Percentiles rank a stretch among this genome's conserved stretches.
Conservation (phyloP, 92 coral and sea anemone species). For the Siderastrea radians region DNA sequence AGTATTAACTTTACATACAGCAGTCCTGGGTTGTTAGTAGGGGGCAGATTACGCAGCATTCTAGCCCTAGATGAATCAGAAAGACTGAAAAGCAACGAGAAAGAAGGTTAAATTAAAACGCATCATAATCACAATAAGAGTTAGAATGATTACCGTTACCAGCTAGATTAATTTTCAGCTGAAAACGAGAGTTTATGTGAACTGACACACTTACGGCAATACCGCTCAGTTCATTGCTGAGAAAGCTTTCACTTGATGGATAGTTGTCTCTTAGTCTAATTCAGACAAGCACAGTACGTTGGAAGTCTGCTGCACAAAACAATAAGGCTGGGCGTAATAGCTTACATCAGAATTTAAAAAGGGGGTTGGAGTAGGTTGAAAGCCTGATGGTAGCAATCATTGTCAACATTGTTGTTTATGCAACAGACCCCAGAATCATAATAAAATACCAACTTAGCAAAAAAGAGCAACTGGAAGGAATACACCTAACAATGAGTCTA, state of each 20-base stretch:
- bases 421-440: too few species aligned
- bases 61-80: constrained; percentile 36
- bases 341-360: not conserved
- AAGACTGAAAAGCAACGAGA: constrained; percentile 47
- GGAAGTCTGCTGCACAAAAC: not conserved
- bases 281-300: not conserved
- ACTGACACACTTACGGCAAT: constrained; percentile 13
- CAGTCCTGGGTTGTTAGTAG: constrained; percentile 70
- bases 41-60: constrained; percentile 38
- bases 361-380: not conserved
- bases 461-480: too few species aligned
- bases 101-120: constrained; percentile 11
- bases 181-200: constrained; percentile 18
- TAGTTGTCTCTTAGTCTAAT: not conserved
- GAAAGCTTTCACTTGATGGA: not conserved
- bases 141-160: not conserved
- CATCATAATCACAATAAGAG: not conserved
- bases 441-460: too few species aligned
- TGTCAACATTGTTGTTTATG: too few species aligned
- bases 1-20: constrained; percentile 73
- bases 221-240: not conserved
- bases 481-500: too few species aligned
- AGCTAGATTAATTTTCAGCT: not conserved
- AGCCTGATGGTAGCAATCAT: too few species aligned
- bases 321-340: not conserved